Evolutionary conservation across 2,113 vertebrate species (phyloP), one percentile per base, ranked within the genome.

Genomic region (Otolemur garnettii): DNA sequence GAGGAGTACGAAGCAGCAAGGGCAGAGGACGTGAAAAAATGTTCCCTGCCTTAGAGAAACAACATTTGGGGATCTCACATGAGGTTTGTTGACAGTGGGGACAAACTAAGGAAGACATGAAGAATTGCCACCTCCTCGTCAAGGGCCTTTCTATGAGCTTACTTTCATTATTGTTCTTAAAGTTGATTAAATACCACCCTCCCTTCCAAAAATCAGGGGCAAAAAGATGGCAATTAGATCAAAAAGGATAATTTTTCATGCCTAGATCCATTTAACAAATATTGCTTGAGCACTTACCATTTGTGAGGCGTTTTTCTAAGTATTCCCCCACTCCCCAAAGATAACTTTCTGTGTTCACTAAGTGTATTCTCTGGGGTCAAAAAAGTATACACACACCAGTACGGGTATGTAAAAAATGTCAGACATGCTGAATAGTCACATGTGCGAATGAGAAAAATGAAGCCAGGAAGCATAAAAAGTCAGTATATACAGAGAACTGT

Each of bases 191-290:
- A 79, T 60, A 92, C 12, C 13, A 79, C 18, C 22, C 9, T 87
- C 33, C 28, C 4, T 60, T 74, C 71, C 5, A 50, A 87, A 95
- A 85, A 57, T 22, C 14, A 92, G 28, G 13, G 12, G 3, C 33
- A 87, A 42, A 78, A 84, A 85, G 30, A 96, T 88, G 13, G 6
- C 81, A 66, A 80, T 50, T 80, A 91, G 50, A 85, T 85, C 33
- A 17, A 96, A 81, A 69, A 17, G 26, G 28, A 60, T 19, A 45
- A 13, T 53, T 53, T 91, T 78, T 87, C 84, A 71, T 19, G 2
- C 1, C 38, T 35, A 3, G 13, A 80, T 87, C 77, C 33, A 94
- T 62, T 79, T 80, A 95, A 85, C 24, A 92, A 87, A 75, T 60
- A 64, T 81, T 87, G 79, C 69, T 24, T 84, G 18, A 80, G 19